phyloP scores from a whole-genome alignment of 2,113 vertebrate species.

The Corvus hawaiiensis region DNA sequence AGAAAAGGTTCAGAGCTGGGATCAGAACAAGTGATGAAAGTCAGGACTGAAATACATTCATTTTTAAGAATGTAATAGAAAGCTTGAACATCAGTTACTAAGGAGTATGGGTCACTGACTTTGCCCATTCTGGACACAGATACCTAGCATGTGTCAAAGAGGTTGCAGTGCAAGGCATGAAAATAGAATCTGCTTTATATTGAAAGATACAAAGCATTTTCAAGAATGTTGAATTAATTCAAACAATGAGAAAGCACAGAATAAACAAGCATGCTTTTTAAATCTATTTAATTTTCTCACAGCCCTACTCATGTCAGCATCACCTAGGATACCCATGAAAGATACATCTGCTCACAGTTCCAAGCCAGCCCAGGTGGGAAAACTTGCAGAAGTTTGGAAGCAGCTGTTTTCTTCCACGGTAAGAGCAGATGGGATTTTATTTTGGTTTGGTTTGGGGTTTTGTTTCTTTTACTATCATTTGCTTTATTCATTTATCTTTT shows the following conservation, averaged over 20 bases:
- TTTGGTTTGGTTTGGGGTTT: neutral
- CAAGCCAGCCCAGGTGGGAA: neutral
- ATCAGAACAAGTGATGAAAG: neutral
- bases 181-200: neutral
- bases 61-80: neutral
- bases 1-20: neutral
- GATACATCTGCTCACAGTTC: neutral
- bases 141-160: neutral
- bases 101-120: neutral
- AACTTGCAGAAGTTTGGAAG: neutral
- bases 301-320: neutral
- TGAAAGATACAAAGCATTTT: neutral
- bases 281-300: neutral
- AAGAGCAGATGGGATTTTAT: neutral
- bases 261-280: neutral
- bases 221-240: neutral
- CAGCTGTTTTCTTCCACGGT: neutral
- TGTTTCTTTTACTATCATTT: neutral
- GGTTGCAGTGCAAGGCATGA: neutral
- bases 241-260: neutral
- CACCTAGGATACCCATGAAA: slow-evolving; percentile 2
- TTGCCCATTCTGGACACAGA: neutral
- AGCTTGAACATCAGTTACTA: slow-evolving; percentile 6
- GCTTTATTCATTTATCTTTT: neutral
- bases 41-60: neutral